phyloP scores from a whole-genome alignment of 2,797 vertebrate genomes.

The Sebastes matsubarae region DNA sequence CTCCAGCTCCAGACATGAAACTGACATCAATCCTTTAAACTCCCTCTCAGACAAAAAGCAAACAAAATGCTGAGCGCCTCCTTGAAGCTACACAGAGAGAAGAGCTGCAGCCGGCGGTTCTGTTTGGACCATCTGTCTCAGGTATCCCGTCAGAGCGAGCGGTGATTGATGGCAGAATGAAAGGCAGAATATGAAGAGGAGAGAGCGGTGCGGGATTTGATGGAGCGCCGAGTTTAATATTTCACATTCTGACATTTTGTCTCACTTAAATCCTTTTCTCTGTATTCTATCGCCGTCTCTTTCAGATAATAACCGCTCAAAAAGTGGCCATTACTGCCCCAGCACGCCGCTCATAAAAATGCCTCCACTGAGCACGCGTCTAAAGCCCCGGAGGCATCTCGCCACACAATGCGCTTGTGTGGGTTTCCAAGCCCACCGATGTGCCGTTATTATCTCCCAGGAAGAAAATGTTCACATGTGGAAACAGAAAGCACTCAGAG shows the following conservation, averaged over 20 bases:
- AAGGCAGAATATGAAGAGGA: conserved; percentile 27
- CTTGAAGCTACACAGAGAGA: background rate
- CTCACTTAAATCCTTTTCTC: conserved; percentile 20
- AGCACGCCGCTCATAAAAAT: conserved; percentile 10
- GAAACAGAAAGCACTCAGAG: conserved; percentile 41
- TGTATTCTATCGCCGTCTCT: background rate
- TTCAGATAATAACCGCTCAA: conserved; percentile 17
- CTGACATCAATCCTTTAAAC: background rate
- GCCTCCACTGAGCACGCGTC: background rate
- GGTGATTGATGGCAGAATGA: conserved; percentile 38
- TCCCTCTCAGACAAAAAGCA: background rate
- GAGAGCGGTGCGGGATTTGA: background rate
- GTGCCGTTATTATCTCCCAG: conserved; percentile 32
- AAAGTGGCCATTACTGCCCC: conserved; percentile 30
- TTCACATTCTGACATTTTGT: conserved; percentile 25
- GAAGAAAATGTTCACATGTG: conserved; percentile 25
- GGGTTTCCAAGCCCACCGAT: conserved; percentile 21
- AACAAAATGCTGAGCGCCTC: background rate
- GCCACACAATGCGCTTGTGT: conserved; percentile 36
- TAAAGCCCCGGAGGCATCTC: conserved; percentile 11
- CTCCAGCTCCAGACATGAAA: background rate
- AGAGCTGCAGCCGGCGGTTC: background rate
- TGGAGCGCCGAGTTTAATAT: conserved; percentile 3
- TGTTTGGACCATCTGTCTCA: conserved; percentile 29
- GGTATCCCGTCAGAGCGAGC: background rate